phyloP scores from a whole-genome alignment of 2,797 vertebrate species.

The Anguilla obscura region DNA sequence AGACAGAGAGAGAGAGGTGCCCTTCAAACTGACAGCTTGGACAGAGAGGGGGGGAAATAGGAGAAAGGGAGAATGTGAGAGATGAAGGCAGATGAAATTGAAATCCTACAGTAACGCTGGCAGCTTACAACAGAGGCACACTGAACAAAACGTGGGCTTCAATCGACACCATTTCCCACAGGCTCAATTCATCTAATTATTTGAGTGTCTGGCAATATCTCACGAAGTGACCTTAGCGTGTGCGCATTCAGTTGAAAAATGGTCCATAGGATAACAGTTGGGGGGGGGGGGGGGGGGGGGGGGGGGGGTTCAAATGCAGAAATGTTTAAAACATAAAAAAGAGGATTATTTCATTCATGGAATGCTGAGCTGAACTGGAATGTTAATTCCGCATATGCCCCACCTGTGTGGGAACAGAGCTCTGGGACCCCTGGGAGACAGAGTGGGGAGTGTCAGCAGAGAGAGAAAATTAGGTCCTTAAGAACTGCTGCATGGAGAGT shows the following conservation, averaged over 20 bases:
- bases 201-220: neutral
- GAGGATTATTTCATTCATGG: neutral
- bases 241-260: too few relatives aligned
- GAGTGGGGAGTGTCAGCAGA: neutral
- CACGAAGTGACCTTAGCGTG: neutral
- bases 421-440: neutral
- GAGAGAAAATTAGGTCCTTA: neutral
- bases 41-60: neutral
- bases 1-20: neutral
- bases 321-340: neutral
- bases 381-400: neutral
- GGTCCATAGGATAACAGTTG: neutral
- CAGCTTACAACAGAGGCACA: constrained; percentile 36
- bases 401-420: neutral
- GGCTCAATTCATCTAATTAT: constrained; percentile 1
- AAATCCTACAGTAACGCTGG: neutral
- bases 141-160: constrained; percentile 25
- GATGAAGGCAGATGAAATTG: constrained; percentile 39
- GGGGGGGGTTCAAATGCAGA: neutral
- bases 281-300: neutral
- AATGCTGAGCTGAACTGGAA: neutral
- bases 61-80: constrained; percentile 31
- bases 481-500: neutral
- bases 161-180: neutral
- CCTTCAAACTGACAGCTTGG: neutral